Conservation (phyloP, 2,113 vertebrate species). For the Cyanoderma ruficeps region DNA sequence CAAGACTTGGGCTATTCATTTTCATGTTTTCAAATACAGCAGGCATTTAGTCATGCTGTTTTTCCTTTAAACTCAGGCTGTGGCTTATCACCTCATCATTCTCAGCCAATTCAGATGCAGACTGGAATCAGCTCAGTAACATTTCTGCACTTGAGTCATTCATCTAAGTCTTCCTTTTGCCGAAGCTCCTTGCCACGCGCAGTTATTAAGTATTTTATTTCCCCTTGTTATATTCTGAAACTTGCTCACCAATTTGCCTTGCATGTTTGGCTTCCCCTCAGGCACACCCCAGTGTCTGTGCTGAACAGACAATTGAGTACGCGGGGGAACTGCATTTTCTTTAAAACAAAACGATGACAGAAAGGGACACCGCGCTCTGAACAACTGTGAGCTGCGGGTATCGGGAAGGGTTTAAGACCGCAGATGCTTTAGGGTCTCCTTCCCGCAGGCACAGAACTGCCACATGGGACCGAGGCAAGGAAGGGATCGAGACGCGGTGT, state of each 20-base stretch:
- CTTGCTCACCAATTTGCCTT: not conserved
- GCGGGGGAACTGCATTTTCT: not conserved
- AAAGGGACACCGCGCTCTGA: not conserved
- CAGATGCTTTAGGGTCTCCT: not conserved
- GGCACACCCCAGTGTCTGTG: not conserved
- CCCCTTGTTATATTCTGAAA: not conserved
- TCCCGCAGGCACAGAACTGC: not conserved
- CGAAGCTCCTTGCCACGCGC: not conserved
- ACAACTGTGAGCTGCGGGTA: not conserved
- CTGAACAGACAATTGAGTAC: not conserved
- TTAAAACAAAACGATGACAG: not conserved
- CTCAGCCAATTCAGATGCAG: slow-evolving; percentile 33
- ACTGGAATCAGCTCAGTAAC: not conserved
- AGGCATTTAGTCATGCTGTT: not conserved
- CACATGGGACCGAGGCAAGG: not conserved
- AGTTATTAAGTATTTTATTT: not conserved
- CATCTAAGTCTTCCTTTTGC: not conserved
- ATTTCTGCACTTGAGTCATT: slow-evolving; percentile 42
- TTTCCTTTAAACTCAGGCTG: slow-evolving; percentile 6
- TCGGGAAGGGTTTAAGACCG: not conserved
- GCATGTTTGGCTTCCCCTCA: not conserved
- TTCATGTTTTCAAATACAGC: not conserved
- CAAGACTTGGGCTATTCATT: not conserved
- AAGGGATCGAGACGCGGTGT: not conserved
- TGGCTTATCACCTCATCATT: slow-evolving; percentile 39